phyloP scores from a whole-genome alignment of 92 coral and sea anemone species.

The Porites divaricata region DNA sequence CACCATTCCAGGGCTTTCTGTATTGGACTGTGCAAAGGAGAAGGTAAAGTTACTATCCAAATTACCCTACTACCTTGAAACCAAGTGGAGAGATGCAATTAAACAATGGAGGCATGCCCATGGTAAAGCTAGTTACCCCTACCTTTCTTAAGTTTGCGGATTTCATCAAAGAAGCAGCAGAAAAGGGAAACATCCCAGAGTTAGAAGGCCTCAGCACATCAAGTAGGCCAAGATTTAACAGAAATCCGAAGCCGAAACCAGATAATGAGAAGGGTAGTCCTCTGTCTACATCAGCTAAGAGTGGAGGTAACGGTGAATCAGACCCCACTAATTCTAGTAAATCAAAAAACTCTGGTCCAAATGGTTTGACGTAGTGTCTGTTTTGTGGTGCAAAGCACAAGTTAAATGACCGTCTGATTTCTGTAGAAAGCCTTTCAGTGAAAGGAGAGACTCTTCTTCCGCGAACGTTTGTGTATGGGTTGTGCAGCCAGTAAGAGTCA shows the following conservation, averaged over 20 bases:
- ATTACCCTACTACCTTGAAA: not conserved
- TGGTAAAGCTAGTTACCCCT: not conserved
- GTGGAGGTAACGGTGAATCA: not conserved
- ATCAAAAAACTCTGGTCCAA: too few species aligned
- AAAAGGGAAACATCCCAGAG: too few species aligned
- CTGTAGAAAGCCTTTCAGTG: slow-evolving; percentile 6
- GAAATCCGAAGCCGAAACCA: not conserved
- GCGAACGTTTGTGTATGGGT: not conserved
- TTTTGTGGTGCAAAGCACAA: not conserved
- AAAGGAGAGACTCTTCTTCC: slow-evolving; percentile 3
- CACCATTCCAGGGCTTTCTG: not conserved
- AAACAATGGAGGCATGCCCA: not conserved
- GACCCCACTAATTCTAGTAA: too few species aligned
- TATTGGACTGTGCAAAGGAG: slow-evolving; percentile 2
- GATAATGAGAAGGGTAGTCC: not conserved
- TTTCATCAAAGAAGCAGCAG: too few species aligned
- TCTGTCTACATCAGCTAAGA: not conserved
- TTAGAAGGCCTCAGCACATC: not conserved
- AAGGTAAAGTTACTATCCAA: not conserved
- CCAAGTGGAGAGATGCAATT: not conserved
- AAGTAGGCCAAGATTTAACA: not conserved
- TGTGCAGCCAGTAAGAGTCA: slow-evolving; percentile 25
- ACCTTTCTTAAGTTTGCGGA: too few species aligned
- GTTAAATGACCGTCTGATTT: not conserved
- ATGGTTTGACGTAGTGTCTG: too few species aligned